Evolutionary conservation across 2,113 vertebrate species (phyloP), one percentile per base, ranked within the genome.

Genomic region (Tricholaema leucomelas): DNA sequence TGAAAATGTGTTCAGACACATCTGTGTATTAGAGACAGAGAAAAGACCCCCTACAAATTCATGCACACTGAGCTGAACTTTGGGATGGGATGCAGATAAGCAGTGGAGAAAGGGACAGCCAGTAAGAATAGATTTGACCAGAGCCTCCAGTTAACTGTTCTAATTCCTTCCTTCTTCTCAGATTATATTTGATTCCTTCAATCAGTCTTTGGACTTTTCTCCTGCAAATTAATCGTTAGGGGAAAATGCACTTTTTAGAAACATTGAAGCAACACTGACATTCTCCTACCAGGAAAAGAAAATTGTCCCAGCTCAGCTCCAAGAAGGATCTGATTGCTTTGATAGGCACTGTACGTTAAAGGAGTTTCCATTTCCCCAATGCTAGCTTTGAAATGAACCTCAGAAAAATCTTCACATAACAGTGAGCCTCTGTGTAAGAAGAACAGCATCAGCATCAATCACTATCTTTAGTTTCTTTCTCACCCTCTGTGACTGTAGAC

Each of bases 381-480:
- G 28, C 36, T 78, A 59, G 36, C 55, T 93, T 81, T 69, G 33
- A 89, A 73, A 86, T 58, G 20, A 75, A 61, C 67, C 74, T 86
- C 16, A 11, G 20, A 80, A 81, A 92, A 94, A 56, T 16, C 31
- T 87, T 80, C 33, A 27, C 59, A 14, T 56, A 74, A 48, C 14
- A 80, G 80, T 14, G 6, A 5, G 24, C 9, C 63, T 50, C 16
- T 44, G 65, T 81, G 40, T 52, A 83, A 71, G 64, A 81, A 52
- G 38, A 42, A n/a, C 54, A 64, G 35, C 3, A 3, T 21, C 88
- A 48, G 38, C 81, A 81, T 85, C 78, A 75, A 75, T 19, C n/a
- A 64, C 79, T 93, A 77, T 78, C 83, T 92, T 94, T 88, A 92
- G 76, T 65, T 73, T 81, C 83, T 72, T 75, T 52, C 88, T 75